Conservation (phyloP, 1,140 invertebrate species). For the Drosophila nigrodunni region DNA sequence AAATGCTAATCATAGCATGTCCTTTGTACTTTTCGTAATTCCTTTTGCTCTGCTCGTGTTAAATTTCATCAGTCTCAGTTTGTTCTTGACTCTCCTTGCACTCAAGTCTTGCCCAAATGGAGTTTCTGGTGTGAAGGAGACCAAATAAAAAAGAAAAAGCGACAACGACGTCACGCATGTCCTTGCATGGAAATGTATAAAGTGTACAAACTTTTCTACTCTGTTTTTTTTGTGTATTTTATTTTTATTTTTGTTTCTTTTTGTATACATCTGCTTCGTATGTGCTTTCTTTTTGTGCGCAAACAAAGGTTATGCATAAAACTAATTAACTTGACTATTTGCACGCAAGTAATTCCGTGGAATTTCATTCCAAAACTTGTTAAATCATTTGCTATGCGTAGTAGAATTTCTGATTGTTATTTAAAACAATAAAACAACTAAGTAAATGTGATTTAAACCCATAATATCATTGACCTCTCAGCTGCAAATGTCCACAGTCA, state of each 20-base stretch:
- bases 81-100: not conserved
- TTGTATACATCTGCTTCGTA: not conserved
- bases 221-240: constrained; percentile 31
- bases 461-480: not conserved
- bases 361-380: constrained; percentile 1
- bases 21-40: constrained; percentile 16
- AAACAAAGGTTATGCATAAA: constrained; percentile 70
- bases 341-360: constrained; percentile 25
- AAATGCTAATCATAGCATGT: constrained; percentile 42
- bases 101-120: constrained; percentile 5
- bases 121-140: constrained; percentile 23
- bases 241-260: constrained; percentile 16
- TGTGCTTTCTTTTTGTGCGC: constrained; percentile 38
- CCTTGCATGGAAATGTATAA: constrained; percentile 68
- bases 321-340: constrained; percentile 72
- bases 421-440: not conserved
- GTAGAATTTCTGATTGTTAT: not conserved
- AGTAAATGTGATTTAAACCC: not conserved
- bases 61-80: constrained; percentile 35
- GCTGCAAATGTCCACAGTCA: constrained; percentile 1
- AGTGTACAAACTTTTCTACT: constrained; percentile 42
- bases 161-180: constrained; percentile 67
- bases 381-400: not conserved
- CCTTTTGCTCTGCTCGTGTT: constrained; percentile 8
- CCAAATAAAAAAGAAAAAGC: not conserved